phyloP scores from a whole-genome alignment of 2,797 vertebrate species.

The Phylloscopus collybita region DNA sequence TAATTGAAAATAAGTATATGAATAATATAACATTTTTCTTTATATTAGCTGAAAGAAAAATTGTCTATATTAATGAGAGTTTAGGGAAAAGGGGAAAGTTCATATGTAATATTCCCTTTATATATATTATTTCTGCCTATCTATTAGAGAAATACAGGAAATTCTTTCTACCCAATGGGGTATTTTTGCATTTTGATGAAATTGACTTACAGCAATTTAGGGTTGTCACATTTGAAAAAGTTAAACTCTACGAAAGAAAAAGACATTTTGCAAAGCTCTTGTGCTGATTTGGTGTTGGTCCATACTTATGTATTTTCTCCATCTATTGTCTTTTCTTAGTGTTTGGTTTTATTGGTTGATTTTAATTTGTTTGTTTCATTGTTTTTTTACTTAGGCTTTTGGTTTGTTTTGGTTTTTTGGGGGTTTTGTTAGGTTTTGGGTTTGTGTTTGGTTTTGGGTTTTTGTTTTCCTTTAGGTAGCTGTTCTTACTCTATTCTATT shows the following conservation, averaged over 20 bases:
- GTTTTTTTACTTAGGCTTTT: not conserved
- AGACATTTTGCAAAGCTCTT: not conserved
- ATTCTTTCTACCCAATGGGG: not conserved
- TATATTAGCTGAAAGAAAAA: not conserved
- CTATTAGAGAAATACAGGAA: not conserved
- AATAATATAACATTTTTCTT: not conserved
- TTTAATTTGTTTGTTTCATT: too few species aligned
- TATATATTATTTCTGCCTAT: not conserved
- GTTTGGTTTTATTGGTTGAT: not conserved
- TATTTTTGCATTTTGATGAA: not conserved
- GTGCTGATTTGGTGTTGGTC: not conserved
- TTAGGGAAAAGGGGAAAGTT: not conserved
- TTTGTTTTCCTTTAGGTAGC: not conserved
- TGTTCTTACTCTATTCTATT: not conserved
- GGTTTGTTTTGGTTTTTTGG: too few species aligned
- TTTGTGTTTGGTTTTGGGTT: rapidly evolving
- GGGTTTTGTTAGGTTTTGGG: not conserved
- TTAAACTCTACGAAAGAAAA: not conserved
- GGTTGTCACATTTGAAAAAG: not conserved
- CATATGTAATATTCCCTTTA: not conserved
- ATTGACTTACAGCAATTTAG: not conserved
- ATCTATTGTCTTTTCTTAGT: too few species aligned
- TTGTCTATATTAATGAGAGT: not conserved
- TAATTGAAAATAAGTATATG: not conserved
- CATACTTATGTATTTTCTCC: not conserved